Evolutionary conservation across 2,888 invertebrate species (phyloP).

Genomic region (Podabrus alpinus): DNA sequence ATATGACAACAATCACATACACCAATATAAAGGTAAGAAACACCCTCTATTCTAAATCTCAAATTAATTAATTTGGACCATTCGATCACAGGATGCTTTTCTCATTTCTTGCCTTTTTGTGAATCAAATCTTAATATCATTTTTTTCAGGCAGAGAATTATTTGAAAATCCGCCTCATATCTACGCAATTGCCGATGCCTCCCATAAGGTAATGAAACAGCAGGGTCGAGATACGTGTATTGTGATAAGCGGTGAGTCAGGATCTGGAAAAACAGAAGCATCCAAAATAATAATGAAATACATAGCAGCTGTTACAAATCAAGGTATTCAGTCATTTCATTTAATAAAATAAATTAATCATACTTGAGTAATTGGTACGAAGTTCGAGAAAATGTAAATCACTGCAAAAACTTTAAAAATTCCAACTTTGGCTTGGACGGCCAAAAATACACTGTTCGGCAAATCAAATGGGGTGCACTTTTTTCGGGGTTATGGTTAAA

Average conservation of each 20-base stretch:
- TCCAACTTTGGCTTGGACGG: no score
- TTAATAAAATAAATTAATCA: background rate
- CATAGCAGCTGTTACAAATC: conserved; percentile 95
- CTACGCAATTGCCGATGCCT: conserved; percentile 96
- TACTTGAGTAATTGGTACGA: background rate
- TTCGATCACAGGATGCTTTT: no score
- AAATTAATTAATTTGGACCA: no score
- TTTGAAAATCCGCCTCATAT: conserved; percentile 97
- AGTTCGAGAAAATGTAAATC: background rate
- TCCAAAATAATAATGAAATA: conserved; percentile 99
- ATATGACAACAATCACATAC: conserved; percentile 84
- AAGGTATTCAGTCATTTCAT: conserved; percentile 49
- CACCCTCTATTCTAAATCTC: no score
- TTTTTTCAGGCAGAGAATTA: conserved; percentile 78
- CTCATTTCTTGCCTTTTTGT: no score
- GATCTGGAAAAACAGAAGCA: conserved; percentile 98
- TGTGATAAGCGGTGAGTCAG: conserved; percentile 97
- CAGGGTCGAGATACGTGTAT: conserved; percentile 93
- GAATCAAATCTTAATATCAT: conserved; percentile 10
- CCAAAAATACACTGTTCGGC: no score
- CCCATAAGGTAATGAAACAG: conserved; percentile 92
- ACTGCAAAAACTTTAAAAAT: no score
- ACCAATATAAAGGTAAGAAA: conserved; percentile 78
- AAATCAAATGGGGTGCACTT: no score
- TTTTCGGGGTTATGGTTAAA: no score